Evolutionary conservation across 2,113 vertebrate species (phyloP).

Genomic region (Ictalurus furcatus): DNA sequence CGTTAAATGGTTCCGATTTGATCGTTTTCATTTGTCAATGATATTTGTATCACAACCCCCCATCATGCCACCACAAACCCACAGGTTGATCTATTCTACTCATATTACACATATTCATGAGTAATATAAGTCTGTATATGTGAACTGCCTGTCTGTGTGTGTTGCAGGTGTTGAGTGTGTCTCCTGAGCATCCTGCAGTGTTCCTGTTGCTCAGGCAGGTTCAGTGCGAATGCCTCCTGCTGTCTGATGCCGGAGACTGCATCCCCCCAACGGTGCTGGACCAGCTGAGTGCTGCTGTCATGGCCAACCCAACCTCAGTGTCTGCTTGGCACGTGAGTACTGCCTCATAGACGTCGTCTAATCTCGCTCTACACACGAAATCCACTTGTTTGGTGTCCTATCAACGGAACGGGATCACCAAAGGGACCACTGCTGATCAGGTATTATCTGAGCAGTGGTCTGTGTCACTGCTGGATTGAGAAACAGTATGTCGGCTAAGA

Average conservation of each 20-base stretch:
- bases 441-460: not conserved
- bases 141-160: not conserved
- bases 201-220: slow-evolving; percentile 86
- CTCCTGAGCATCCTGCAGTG: slow-evolving; percentile 81
- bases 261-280: slow-evolving; percentile 81
- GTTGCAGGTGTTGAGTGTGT: slow-evolving; percentile 79
- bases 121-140: not conserved
- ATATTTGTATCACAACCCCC: not conserved
- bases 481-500: not conserved
- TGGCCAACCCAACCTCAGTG: slow-evolving; percentile 81
- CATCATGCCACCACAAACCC: not conserved
- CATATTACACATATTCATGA: not conserved
- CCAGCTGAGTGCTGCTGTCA: slow-evolving; percentile 83
- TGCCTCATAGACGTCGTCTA: not conserved
- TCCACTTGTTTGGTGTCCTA: not conserved
- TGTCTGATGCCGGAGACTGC: slow-evolving; percentile 67
- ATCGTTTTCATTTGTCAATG: not conserved
- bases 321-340: slow-evolving; percentile 89
- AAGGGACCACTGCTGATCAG: not conserved
- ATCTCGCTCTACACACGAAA: not conserved
- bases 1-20: not conserved
- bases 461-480: not conserved
- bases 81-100: not conserved
- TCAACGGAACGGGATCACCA: not conserved
- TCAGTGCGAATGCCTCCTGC: slow-evolving; percentile 84